phyloP scores from a whole-genome alignment of 1,140 invertebrate species.

The Patella vulgata region DNA sequence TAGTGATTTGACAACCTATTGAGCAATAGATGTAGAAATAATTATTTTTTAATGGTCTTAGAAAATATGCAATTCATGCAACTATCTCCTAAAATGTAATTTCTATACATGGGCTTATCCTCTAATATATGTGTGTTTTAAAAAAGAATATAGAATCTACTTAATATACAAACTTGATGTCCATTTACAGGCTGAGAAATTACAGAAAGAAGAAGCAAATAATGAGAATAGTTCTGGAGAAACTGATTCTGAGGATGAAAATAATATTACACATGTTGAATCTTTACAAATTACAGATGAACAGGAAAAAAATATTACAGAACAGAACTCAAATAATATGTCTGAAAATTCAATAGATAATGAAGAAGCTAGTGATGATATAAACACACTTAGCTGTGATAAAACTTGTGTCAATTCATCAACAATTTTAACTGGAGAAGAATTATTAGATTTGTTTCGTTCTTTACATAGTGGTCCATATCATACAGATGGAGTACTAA shows the following conservation, averaged over 20 bases:
- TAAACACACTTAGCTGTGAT: conserved; percentile 20
- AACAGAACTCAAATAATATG: conserved; percentile 55
- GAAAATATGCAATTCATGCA: no score
- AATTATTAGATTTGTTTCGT: conserved; percentile 75
- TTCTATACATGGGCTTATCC: no score
- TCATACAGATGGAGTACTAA: conserved; percentile 74
- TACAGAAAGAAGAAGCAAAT: conserved; percentile 13
- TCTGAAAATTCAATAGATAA: conserved; percentile 10
- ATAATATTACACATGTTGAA: conserved; percentile 9
- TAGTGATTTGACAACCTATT: no score
- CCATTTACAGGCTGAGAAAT: conserved; percentile 13
- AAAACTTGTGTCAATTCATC: conserved; percentile 15
- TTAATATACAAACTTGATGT: no score
- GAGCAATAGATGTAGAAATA: no score
- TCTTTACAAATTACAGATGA: background rate
- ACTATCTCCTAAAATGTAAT: no score
- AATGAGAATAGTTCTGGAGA: conserved; percentile 1
- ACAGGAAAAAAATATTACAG: conserved; percentile 48
- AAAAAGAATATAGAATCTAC: no score
- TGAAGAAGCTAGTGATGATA: conserved; percentile 54
- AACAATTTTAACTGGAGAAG: conserved; percentile 55
- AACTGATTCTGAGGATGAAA: conserved; percentile 8
- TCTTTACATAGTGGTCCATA: conserved; percentile 71
- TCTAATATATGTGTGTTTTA: no score
- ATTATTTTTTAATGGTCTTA: no score